Percentiles rank a stretch among this genome's conserved stretches.
Conservation (phyloP, 2,888 invertebrate genomes). For the Lycophotia porphyrea region DNA sequence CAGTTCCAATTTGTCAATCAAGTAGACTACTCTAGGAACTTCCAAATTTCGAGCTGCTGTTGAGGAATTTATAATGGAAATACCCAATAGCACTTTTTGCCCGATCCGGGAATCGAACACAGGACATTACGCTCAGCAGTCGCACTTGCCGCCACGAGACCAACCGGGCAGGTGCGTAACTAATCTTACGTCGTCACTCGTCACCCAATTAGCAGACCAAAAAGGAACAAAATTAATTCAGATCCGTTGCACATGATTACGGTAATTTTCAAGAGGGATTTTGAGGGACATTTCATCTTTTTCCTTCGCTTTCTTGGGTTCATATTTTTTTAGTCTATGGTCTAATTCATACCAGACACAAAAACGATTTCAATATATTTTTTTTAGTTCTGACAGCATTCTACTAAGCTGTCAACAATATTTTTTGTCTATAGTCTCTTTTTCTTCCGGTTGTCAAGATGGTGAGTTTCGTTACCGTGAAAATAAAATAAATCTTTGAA, state of each 20-base stretch:
- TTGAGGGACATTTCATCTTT: not conserved
- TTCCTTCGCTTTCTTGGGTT: not conserved
- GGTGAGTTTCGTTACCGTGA: slow-evolving; percentile 89
- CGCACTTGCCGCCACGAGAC: not conserved
- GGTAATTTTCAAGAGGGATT: not conserved
- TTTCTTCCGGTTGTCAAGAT: slow-evolving; percentile 92
- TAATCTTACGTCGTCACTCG: not conserved
- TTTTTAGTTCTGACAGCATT: slow-evolving; percentile 69
- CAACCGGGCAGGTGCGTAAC: not conserved
- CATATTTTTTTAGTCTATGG: slow-evolving; percentile 14
- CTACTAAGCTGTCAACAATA: slow-evolving; percentile 74
- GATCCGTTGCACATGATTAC: not conserved
- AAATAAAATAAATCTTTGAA: slow-evolving; percentile 82
- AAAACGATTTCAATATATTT: not conserved
- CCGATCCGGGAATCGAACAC: not conserved
- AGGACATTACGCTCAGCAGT: not conserved
- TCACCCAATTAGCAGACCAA: not conserved
- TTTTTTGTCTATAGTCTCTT: slow-evolving; percentile 88
- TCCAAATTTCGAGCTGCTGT: not conserved
- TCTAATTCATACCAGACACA: not conserved
- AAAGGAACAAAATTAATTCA: not conserved
- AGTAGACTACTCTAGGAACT: not conserved
- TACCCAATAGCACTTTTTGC: not conserved
- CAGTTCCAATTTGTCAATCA: not conserved
- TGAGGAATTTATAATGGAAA: not conserved